Percentiles rank a stretch among this genome's conserved stretches.
phyloP scores from a whole-genome alignment of 92 coral and sea anemone species.

The Palythoa grandiflora region DNA sequence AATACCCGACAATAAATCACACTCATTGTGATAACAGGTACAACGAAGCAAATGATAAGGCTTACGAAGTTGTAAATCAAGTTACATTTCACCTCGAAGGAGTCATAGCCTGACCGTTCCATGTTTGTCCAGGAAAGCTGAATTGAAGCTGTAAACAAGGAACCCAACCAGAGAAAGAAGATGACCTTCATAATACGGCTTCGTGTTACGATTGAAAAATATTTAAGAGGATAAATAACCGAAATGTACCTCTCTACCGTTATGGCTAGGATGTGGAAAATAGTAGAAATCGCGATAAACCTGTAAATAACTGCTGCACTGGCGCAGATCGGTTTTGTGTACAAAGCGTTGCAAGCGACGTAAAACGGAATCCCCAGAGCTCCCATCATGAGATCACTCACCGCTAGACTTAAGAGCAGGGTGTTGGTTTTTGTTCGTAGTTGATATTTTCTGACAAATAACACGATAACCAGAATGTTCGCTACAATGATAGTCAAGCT shows the following conservation, averaged over 20 bases:
- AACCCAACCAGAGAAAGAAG: conserved; percentile 12
- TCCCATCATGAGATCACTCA: conserved; percentile 42
- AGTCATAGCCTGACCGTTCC: background rate
- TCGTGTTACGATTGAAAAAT: conserved; percentile 39
- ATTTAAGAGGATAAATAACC: conserved; percentile 32
- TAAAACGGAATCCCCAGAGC: conserved; percentile 27
- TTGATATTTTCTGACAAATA: conserved; percentile 23
- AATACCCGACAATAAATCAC: conserved; percentile 25
- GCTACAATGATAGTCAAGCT: conserved; percentile 28
- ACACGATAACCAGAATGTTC: conserved; percentile 12
- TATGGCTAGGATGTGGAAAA: conserved; percentile 36
- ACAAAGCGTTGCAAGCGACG: conserved; percentile 32
- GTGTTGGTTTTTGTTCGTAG: conserved; percentile 41
- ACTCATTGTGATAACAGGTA: conserved; percentile 23
- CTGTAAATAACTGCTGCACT: conserved; percentile 35
- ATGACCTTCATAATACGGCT: conserved; percentile 37
- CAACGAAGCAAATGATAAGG: conserved; percentile 3
- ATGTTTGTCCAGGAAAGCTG: conserved; percentile 43
- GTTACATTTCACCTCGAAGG: conserved; percentile 21
- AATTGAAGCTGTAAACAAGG: conserved; percentile 17
- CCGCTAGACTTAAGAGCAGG: conserved; percentile 29
- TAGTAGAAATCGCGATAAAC: conserved; percentile 34
- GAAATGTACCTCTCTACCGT: conserved; percentile 45
- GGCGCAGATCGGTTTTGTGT: conserved; percentile 29
- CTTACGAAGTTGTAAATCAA: conserved; percentile 12